Evolutionary conservation across 1,140 invertebrate genomes (phyloP).

Genomic region (Zaprionus lachaisei): DNA sequence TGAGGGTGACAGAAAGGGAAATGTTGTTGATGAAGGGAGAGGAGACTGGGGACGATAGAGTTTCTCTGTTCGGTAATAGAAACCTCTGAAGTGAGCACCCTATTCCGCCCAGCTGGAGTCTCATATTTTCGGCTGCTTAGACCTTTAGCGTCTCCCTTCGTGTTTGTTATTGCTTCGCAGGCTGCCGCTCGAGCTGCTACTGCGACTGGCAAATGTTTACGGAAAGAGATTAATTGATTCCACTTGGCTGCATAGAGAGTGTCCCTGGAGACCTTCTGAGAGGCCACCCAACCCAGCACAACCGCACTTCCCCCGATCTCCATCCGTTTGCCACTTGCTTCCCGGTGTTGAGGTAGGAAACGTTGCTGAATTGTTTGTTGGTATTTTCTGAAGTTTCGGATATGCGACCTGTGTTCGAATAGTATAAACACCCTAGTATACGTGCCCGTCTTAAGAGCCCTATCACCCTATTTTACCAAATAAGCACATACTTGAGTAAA

Average conservation of each 20-base stretch:
- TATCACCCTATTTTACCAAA: background rate
- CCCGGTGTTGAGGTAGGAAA: conserved; percentile 28
- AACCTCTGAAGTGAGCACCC: conserved; percentile 2
- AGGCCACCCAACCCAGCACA: background rate
- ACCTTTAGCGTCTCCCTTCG: conserved; percentile 46
- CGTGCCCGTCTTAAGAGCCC: background rate
- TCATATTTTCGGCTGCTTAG: conserved; percentile 76
- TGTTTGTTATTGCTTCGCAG: conserved; percentile 52
- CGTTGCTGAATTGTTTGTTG: conserved; percentile 34
- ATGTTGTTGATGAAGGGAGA: background rate
- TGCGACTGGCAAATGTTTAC: conserved; percentile 75
- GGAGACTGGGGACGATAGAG: background rate
- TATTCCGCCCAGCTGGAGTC: conserved; percentile 23
- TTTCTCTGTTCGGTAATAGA: background rate
- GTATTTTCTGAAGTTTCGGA: conserved; percentile 8
- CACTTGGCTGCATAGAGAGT: conserved; percentile 76
- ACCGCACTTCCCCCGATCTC: background rate
- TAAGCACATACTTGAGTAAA: background rate
- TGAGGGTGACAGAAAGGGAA: conserved; percentile 5
- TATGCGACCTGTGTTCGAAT: background rate
- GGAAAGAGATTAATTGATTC: conserved; percentile 80
- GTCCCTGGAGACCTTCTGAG: conserved; percentile 56
- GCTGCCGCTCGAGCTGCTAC: conserved; percentile 28
- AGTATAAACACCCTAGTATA: background rate
- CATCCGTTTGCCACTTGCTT: background rate